Evolutionary conservation across 2,113 vertebrate genomes (phyloP).

Genomic region (Cyrtonyx montezumae): DNA sequence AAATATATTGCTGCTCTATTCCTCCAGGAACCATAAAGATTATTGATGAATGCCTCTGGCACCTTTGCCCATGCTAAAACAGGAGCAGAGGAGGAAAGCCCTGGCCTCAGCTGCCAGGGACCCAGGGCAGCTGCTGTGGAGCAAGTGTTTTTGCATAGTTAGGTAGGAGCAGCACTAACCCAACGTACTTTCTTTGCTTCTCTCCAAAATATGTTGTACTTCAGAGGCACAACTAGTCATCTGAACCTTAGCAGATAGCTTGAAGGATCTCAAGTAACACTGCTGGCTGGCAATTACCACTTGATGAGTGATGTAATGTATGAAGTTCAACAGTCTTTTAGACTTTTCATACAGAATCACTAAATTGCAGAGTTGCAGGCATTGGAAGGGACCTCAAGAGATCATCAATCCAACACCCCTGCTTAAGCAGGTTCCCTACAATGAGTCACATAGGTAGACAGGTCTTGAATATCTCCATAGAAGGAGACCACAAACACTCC

Average conservation of each 20-base stretch:
- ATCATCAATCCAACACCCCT: no score
- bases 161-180: background rate
- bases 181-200: background rate
- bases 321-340: background rate
- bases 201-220: background rate
- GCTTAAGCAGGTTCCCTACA: no score
- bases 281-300: background rate
- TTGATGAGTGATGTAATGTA: background rate
- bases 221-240: background rate
- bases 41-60: fast-evolving
- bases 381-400: no score
- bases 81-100: background rate
- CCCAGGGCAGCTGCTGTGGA: background rate
- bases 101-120: fast-evolving
- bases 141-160: fast-evolving
- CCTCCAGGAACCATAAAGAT: background rate
- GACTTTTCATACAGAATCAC: background rate
- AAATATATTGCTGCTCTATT: background rate
- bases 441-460: no score
- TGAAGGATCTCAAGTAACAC: background rate
- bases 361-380: no score
- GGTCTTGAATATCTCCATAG: no score
- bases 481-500: no score
- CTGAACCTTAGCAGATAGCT: background rate
- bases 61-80: background rate